Percentiles rank a stretch among this genome's conserved stretches.
These are phyloP conservation scores for Tor tambroides DNA, from an alignment of 2,113 vertebrate species.

Conservation along the genomic window DNA sequence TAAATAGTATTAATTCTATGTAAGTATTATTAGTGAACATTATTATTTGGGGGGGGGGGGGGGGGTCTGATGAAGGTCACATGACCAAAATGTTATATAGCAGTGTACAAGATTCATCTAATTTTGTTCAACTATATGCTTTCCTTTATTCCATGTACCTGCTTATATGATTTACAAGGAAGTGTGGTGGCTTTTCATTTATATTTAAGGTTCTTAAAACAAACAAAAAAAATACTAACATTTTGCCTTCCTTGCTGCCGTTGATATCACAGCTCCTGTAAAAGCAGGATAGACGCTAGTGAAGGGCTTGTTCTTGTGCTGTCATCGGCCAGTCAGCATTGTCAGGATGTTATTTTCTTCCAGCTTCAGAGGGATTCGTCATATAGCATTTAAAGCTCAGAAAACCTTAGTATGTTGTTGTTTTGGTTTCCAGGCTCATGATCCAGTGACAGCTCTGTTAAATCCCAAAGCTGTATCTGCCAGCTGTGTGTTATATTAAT, in stretches of 20 bases:
- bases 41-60: no score
- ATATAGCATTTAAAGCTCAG: background rate
- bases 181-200: background rate
- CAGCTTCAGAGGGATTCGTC: background rate
- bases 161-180: no score
- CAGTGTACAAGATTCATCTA: no score
- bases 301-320: background rate
- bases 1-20: background rate
- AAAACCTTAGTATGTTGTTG: background rate
- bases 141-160: no score
- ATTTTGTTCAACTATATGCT: no score
- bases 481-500: background rate
- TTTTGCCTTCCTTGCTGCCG: background rate
- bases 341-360: background rate
- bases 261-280: background rate
- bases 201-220: background rate
- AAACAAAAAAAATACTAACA: background rate
- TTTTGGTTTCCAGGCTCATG: background rate
- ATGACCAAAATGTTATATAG: no score
- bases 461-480: background rate
- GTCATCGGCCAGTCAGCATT: background rate
- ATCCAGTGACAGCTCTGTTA: background rate
- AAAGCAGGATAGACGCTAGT: background rate
- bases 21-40: background rate
- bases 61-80: no score